These are phyloP conservation scores for Festucalex cinctus DNA, from an alignment of 2,113 vertebrate species.

Conservation along the genomic window DNA sequence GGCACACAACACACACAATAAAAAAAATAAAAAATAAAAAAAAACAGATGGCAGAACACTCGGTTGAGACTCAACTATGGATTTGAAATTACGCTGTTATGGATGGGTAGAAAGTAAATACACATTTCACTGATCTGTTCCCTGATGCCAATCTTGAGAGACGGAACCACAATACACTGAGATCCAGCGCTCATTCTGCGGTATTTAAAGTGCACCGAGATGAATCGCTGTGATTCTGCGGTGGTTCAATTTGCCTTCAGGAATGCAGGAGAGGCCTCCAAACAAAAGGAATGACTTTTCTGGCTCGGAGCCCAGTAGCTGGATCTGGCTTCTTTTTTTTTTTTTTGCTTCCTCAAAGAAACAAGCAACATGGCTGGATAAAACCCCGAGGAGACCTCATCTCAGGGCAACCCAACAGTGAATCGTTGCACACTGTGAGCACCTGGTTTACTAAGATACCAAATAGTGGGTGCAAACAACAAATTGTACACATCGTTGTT, in stretches of 20 bases:
- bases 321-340: too few relatives aligned
- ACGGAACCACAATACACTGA: slow-evolving; percentile 1
- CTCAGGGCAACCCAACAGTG: slow-evolving; percentile 9
- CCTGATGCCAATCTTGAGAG: slow-evolving; percentile 5
- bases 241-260: slow-evolving; percentile 27
- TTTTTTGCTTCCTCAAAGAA: not conserved
- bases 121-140: slow-evolving; percentile 5
- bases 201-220: slow-evolving; percentile 35
- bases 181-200: slow-evolving; percentile 25
- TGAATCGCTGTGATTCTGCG: slow-evolving; percentile 23
- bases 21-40: slow-evolving; percentile 84
- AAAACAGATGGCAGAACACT: slow-evolving; percentile 71
- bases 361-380: slow-evolving; percentile 16
- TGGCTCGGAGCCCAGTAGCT: slow-evolving; percentile 22
- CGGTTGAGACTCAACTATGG: not conserved
- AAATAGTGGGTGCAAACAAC: not conserved
- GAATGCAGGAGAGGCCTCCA: slow-evolving; percentile 16
- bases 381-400: slow-evolving; percentile 17
- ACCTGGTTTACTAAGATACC: not conserved
- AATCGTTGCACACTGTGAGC: slow-evolving; percentile 14
- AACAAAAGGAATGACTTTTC: slow-evolving; percentile 27
- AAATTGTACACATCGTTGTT: not conserved
- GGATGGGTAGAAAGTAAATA: not conserved
- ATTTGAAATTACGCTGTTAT: not conserved
- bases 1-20: slow-evolving; percentile 83